phyloP scores from a whole-genome alignment of 2,888 invertebrate species.

The Dolichopus griseipennis region DNA sequence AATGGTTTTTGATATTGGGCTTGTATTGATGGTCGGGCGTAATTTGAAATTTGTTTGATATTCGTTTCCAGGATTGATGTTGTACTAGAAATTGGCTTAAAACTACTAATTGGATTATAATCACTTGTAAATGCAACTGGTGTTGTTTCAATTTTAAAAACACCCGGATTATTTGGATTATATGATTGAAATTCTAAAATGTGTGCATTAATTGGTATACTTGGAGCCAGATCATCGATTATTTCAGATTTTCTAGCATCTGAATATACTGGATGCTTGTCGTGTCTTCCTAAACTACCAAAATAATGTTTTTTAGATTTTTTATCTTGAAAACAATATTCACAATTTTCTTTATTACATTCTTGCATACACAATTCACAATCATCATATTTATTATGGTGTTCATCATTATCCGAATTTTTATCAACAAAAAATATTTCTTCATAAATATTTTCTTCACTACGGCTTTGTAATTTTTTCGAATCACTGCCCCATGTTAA shows the following conservation, averaged over 20 bases:
- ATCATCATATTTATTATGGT: conserved; percentile 31
- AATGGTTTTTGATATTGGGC: conserved; percentile 22
- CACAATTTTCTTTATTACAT: conserved; percentile 39
- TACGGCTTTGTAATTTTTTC: conserved; percentile 34
- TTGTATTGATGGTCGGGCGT: conserved; percentile 13
- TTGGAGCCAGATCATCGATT: not conserved
- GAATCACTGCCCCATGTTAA: conserved; percentile 20
- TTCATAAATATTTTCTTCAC: conserved; percentile 43
- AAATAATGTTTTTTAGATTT: conserved; percentile 20
- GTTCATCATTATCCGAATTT: conserved; percentile 27
- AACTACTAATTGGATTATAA: conserved; percentile 41
- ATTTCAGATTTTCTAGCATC: conserved; percentile 21
- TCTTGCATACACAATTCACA: conserved; percentile 41
- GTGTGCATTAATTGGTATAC: conserved; percentile 27
- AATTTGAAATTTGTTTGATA: not conserved
- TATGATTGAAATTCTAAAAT: conserved; percentile 43
- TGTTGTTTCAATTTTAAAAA: conserved; percentile 43
- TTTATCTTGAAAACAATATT: conserved; percentile 31
- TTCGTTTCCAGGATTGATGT: conserved; percentile 16
- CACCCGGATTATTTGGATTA: conserved; percentile 43
- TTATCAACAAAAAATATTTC: conserved; percentile 42
- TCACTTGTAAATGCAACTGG: conserved; percentile 43
- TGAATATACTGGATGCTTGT: conserved; percentile 12
- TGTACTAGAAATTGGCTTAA: conserved; percentile 28
- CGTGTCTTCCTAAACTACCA: conserved; percentile 22